These are phyloP conservation scores for Ptyas mucosa DNA, from an alignment of 2,113 vertebrate species.

Conservation along the genomic window DNA sequence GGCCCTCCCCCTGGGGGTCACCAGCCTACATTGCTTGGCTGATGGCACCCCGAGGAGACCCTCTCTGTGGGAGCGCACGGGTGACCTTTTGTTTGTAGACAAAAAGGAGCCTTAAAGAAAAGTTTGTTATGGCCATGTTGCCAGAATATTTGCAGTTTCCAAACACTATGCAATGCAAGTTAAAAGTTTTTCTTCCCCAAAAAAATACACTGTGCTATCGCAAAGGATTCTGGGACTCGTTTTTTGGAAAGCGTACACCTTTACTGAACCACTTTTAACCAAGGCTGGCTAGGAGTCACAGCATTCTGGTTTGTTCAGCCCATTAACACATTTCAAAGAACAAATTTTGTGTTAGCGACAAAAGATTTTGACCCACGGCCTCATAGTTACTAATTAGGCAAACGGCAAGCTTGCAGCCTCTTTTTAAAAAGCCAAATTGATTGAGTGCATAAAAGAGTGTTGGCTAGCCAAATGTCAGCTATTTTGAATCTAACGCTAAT, in stretches of 20 bases:
- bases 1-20: too few species aligned
- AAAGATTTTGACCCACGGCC: conserved; percentile 16
- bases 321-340: conserved; percentile 26
- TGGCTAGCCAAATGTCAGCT: background rate
- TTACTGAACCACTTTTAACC: background rate
- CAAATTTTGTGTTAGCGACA: conserved; percentile 21
- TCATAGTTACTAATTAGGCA: background rate
- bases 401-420: background rate
- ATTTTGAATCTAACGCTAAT: background rate
- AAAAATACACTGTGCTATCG: too few species aligned
- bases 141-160: background rate
- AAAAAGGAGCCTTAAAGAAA: background rate
- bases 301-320: conserved; percentile 33
- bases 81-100: background rate
- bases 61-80: too few species aligned
- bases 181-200: background rate
- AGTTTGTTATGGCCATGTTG: background rate
- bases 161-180: background rate
- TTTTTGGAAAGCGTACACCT: background rate
- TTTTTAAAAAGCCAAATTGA: rapidly evolving
- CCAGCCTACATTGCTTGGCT: too few species aligned
- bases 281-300: background rate
- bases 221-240: background rate
- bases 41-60: too few species aligned
- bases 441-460: background rate